Evolutionary conservation across 2,888 invertebrate genomes (phyloP).

Genomic region (Xanthia togata): DNA sequence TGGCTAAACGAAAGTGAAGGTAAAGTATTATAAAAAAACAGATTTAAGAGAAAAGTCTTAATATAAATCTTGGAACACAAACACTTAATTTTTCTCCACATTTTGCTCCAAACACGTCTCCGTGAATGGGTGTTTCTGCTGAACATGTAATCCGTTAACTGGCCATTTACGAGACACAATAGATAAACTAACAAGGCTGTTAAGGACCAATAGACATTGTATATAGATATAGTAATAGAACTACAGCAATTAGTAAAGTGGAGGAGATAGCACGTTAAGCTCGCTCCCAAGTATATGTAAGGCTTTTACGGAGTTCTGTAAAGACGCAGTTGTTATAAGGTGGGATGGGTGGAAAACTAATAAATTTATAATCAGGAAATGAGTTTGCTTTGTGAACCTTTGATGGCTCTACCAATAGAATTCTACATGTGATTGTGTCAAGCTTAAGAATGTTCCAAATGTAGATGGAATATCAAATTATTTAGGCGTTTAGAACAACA

Average conservation of each 20-base stretch:
- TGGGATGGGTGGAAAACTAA: constrained; percentile 20
- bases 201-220: constrained; percentile 52
- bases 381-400: not conserved
- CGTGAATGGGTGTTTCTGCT: constrained; percentile 49
- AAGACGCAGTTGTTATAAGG: constrained; percentile 34
- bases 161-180: constrained; percentile 57
- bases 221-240: constrained; percentile 52
- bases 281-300: constrained; percentile 34
- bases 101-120: constrained; percentile 1
- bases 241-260: constrained; percentile 65
- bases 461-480: not conserved
- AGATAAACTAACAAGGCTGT: constrained; percentile 63
- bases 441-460: not conserved
- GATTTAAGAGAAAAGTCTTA: constrained; percentile 19
- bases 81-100: not conserved
- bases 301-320: constrained; percentile 48
- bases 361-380: constrained; percentile 33
- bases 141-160: constrained; percentile 66
- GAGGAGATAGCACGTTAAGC: constrained; percentile 49
- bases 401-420: not conserved
- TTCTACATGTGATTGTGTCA: not conserved
- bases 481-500: not conserved
- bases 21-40: constrained; percentile 29
- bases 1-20: constrained; percentile 31
- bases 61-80: constrained; percentile 22